These are phyloP conservation scores for Chironomus tentans DNA, from an alignment of 2,888 invertebrate genomes.

Conservation along the genomic window DNA sequence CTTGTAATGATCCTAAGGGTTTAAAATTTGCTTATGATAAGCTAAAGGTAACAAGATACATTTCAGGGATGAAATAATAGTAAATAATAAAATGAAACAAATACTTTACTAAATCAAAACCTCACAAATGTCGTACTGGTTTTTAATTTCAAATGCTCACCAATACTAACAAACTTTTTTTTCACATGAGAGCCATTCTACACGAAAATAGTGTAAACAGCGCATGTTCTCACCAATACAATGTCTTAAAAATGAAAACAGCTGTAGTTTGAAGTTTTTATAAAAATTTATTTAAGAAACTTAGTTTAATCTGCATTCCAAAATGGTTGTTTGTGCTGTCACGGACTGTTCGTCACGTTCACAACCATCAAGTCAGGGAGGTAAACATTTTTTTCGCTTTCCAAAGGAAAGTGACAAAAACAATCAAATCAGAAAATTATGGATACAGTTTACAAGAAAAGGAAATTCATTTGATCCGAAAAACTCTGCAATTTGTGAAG, in stretches of 20 bases:
- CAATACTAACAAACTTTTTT: too few relatives aligned
- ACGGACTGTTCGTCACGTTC: background rate
- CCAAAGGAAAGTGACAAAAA: background rate
- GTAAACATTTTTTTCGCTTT: conserved; percentile 20
- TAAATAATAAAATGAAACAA: too few relatives aligned
- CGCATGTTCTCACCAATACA: background rate
- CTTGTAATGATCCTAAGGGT: too few relatives aligned
- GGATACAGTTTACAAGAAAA: conserved; percentile 14
- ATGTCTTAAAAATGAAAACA: background rate
- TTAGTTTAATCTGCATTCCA: background rate
- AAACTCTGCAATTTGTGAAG: conserved; percentile 8
- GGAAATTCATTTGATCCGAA: conserved; percentile 8
- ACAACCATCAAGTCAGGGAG: background rate
- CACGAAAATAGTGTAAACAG: background rate
- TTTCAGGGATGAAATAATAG: too few relatives aligned
- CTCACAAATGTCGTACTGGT: too few relatives aligned
- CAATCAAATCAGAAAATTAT: background rate
- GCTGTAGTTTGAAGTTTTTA: background rate
- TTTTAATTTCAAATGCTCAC: too few relatives aligned
- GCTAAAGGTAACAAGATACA: too few relatives aligned
- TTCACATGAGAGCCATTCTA: too few relatives aligned
- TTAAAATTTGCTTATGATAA: too few relatives aligned
- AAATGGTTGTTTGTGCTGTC: conserved; percentile 5
- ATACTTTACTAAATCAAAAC: too few relatives aligned
- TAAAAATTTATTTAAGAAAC: background rate